These are phyloP conservation scores for Drosophila navojoa DNA, from an alignment of 1,140 invertebrate genomes.

Conservation along the genomic window DNA sequence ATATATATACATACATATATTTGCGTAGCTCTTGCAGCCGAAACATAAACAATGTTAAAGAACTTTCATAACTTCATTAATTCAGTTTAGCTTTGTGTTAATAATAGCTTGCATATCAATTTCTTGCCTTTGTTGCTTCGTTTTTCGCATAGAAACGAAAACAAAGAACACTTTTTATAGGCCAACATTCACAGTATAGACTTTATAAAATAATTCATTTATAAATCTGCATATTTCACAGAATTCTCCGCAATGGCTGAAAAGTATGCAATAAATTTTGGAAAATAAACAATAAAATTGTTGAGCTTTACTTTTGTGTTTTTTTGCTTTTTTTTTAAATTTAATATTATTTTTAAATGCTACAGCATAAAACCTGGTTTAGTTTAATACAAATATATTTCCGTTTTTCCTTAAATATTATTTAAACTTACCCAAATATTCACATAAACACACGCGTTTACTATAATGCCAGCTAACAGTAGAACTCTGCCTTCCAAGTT, in stretches of 20 bases:
- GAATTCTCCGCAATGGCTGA: neutral
- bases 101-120: too few relatives aligned
- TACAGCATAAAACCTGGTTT: too few relatives aligned
- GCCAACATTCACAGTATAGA: too few relatives aligned
- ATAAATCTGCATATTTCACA: neutral
- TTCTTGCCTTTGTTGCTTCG: too few relatives aligned
- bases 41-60: neutral
- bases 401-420: neutral
- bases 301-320: too few relatives aligned
- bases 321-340: too few relatives aligned
- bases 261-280: constrained; percentile 12
- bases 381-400: too few relatives aligned
- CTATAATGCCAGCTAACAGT: neutral
- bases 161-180: too few relatives aligned
- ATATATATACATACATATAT: neutral
- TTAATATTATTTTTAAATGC: too few relatives aligned
- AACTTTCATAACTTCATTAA: constrained; percentile 3
- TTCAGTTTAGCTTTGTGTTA: neutral
- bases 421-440: neutral
- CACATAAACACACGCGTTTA: neutral
- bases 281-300: too few relatives aligned
- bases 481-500: neutral
- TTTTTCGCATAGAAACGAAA: too few relatives aligned
- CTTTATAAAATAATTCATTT: neutral
- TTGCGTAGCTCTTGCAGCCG: neutral